Percentiles rank a stretch among this genome's conserved stretches.
Conservation (phyloP, 2,113 vertebrate genomes). For the Corvus hawaiiensis region DNA sequence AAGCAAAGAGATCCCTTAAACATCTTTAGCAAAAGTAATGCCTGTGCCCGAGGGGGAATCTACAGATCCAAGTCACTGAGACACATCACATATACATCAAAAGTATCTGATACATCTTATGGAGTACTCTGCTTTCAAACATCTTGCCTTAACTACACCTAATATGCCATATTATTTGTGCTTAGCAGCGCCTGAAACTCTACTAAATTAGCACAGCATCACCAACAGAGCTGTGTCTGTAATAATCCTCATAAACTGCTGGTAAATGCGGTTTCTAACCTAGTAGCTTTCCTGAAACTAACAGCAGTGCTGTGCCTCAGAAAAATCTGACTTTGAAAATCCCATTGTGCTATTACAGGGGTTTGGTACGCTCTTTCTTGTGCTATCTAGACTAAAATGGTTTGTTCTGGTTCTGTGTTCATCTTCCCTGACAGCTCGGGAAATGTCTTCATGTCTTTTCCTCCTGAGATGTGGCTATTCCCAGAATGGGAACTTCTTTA, state of each 20-base stretch:
- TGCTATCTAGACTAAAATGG: not conserved
- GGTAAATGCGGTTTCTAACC: not conserved
- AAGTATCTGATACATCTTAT: not conserved
- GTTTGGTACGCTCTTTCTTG: not conserved
- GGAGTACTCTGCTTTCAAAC: not conserved
- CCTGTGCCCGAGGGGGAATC: not conserved
- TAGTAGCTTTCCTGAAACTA: not conserved
- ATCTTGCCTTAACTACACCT: not conserved
- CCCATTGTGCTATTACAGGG: not conserved
- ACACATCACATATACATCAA: not conserved
- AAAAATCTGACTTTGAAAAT: not conserved
- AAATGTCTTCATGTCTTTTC: not conserved
- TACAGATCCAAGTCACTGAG: not conserved
- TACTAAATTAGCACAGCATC: not conserved
- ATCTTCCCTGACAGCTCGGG: not conserved
- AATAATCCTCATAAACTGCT: not conserved
- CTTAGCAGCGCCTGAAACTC: not conserved
- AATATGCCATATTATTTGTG: not conserved
- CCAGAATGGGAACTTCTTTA: not conserved
- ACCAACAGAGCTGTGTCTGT: not conserved
- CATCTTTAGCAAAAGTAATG: not conserved
- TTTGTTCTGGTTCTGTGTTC: not conserved
- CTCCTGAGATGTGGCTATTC: not conserved
- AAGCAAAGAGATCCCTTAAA: not conserved
- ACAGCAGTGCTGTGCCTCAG: not conserved